Evolutionary conservation across 2,888 invertebrate genomes (phyloP), one percentile per base, ranked within the genome.

Genomic region (Drosophila pseudotakahashii): DNA sequence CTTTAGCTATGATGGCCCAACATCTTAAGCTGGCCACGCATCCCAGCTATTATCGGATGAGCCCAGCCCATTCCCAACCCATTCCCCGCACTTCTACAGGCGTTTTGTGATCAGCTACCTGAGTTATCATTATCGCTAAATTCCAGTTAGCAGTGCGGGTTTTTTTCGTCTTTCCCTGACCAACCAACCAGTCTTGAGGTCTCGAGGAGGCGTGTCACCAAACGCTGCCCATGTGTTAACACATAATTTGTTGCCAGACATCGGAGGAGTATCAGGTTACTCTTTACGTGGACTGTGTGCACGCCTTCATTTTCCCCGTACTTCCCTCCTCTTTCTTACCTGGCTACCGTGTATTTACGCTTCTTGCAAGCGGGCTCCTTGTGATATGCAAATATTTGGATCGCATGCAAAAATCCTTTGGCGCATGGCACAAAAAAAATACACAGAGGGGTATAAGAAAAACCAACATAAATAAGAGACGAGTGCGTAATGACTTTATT

Each of bases 401-500:
- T 45, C 59, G 69, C 59, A 47, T 73, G 76, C 73, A 68, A 50
- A 50, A 47, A 47, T 58, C 75, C 53, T 61, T 64, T 54, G 77
- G 76, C 70, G 58, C 66, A 69, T 42, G 64, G 57, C 67, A 62
- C 45, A 45, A 41, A 53, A 32, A 52, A 42, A 44, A 58, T 14
- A n/a, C 4, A 13, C 11, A 10, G 11, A 30, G n/a, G n/a, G n/a
- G n/a, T n/a, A n/a, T n/a, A n/a, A n/a, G 30, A 30, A 50, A 50
- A 51, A 30, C 13, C 39, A 10, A 52, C 44, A 39, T 52, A 63
- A 47, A 47, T 19, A 41, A 64, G 64, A 45, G 47, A 41, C 13
- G 66, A 54, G 77, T 80, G 87, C 78, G 87, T 85, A 85, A 85
- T 87, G 84, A 78, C 88, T 85, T 85, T 85, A 85, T 85, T 87